Conservation (phyloP, 2,888 invertebrate genomes). For the Aromia moschata region DNA sequence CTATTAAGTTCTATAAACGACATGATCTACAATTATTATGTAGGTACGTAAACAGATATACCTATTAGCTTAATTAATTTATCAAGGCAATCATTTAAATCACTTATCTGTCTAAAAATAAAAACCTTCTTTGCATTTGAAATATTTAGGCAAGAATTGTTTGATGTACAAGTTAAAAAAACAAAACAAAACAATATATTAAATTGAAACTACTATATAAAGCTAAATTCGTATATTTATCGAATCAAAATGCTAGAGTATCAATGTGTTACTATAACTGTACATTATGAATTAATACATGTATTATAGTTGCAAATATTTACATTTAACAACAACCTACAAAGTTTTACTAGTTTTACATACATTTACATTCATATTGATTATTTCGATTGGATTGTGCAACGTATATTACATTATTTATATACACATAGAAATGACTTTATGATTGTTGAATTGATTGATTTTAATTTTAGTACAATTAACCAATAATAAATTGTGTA, state of each 20-base stretch:
- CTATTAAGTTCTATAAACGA: too few relatives aligned
- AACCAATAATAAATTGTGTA: conserved; percentile 15
- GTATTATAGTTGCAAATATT: conserved; percentile 45
- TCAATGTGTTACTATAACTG: conserved; percentile 59
- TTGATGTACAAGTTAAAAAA: too few relatives aligned
- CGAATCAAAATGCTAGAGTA: conserved; percentile 60
- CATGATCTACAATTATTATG: too few relatives aligned
- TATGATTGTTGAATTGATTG: conserved; percentile 30
- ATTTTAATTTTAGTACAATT: conserved; percentile 31
- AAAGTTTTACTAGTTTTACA: conserved; percentile 51
- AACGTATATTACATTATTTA: conserved; percentile 23
- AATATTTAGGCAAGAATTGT: too few relatives aligned
- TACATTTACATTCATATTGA: conserved; percentile 55
- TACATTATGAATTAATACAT: conserved; percentile 57
- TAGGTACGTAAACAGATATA: too few relatives aligned
- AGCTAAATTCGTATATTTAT: conserved; percentile 59
- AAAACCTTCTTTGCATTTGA: too few relatives aligned
- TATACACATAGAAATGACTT: conserved; percentile 12
- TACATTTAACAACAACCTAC: conserved; percentile 59
- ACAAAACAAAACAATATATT: too few relatives aligned
- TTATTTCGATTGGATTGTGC: conserved; percentile 30
- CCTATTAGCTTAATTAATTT: too few relatives aligned
- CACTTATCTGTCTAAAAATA: too few relatives aligned
- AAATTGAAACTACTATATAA: conserved; percentile 40
- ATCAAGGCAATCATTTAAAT: too few relatives aligned